Conservation (phyloP, 2,888 invertebrate species). For the Zelleria hepariella region DNA sequence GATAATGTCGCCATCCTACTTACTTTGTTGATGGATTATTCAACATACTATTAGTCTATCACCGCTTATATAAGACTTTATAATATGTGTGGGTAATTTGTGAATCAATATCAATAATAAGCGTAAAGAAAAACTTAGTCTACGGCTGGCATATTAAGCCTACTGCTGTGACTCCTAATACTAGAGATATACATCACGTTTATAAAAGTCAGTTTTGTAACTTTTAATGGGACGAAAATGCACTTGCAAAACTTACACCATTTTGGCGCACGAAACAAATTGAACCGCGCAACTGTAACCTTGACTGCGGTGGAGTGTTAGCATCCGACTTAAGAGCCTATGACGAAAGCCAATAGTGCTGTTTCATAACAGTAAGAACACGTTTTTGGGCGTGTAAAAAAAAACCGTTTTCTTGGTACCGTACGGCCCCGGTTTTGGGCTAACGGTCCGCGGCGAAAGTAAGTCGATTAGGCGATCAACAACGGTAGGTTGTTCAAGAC, state of each 20-base stretch:
- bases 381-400: slow-evolving; percentile 46
- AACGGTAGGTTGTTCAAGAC: slow-evolving; percentile 52
- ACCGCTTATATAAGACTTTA: not conserved
- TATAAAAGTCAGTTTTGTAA: not conserved
- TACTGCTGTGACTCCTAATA: too few relatives aligned
- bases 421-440: slow-evolving; percentile 62
- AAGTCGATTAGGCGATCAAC: slow-evolving; percentile 51
- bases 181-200: too few relatives aligned
- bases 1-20: not conserved
- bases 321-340: not conserved
- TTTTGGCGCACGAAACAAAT: not conserved
- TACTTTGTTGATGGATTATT: not conserved
- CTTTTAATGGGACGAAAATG: not conserved
- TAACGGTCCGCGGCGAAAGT: slow-evolving; percentile 58
- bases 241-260: not conserved
- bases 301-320: not conserved
- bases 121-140: too few relatives aligned
- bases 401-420: slow-evolving; percentile 57
- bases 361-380: slow-evolving; percentile 65
- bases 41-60: not conserved
- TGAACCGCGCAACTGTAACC: not conserved
- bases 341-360: slow-evolving; percentile 51
- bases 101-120: not conserved
- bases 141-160: too few relatives aligned
- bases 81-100: too few relatives aligned